phyloP scores from a whole-genome alignment of 2,113 vertebrate genomes.

The Podocnemis expansa region DNA sequence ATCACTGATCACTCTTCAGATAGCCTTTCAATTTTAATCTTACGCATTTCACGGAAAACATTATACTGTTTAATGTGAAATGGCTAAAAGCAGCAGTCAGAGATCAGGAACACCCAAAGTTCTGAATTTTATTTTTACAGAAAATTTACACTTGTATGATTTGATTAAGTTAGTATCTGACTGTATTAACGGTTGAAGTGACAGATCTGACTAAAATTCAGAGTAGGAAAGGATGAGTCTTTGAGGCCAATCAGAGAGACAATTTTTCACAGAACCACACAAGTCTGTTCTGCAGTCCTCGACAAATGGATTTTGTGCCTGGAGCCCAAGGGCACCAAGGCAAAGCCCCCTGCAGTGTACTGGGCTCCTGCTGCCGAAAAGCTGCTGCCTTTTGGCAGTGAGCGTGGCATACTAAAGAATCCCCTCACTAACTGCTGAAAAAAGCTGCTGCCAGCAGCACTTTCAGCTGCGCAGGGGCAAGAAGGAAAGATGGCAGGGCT shows the following conservation, averaged over 20 bases:
- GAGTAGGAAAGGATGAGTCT: neutral
- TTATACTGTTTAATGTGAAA: neutral
- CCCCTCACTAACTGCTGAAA: too few relatives aligned
- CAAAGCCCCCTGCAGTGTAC: too few relatives aligned
- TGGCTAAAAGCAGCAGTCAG: neutral
- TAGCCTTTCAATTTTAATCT: too few relatives aligned
- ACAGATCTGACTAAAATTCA: neutral
- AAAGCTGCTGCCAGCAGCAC: too few relatives aligned
- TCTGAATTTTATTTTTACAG: neutral
- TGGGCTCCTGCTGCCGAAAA: too few relatives aligned
- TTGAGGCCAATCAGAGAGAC: neutral
- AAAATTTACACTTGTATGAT: neutral
- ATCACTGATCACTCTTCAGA: neutral
- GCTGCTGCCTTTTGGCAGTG: too few relatives aligned
- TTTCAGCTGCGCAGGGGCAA: too few relatives aligned
- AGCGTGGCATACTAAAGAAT: too few relatives aligned
- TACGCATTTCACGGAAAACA: neutral
- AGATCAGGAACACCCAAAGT: neutral
- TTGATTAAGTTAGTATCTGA: neutral
- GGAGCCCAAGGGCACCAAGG: too few relatives aligned
- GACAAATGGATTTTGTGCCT: too few relatives aligned
- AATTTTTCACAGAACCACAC: neutral
- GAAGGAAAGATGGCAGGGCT: too few relatives aligned
- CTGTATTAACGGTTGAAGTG: neutral
- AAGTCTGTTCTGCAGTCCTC: neutral